Evolutionary conservation across 2,888 invertebrate species (phyloP).

Genomic region (Entomobrya proxima): DNA sequence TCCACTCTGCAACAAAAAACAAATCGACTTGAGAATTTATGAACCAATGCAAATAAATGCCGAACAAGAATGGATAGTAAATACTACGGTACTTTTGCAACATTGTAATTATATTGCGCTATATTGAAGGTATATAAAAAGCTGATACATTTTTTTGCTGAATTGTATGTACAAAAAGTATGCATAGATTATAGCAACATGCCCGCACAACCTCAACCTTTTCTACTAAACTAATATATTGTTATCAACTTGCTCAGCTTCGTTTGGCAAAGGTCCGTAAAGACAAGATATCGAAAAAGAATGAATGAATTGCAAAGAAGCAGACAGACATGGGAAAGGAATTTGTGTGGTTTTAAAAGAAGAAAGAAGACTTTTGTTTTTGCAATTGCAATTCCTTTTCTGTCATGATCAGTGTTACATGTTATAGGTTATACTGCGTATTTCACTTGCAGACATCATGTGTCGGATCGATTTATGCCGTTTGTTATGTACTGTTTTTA

Average conservation of each 20-base stretch:
- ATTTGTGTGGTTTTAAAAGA: not conserved
- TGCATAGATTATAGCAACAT: not conserved
- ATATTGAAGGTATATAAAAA: not conserved
- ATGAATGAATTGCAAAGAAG: not conserved
- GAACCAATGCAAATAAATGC: not conserved
- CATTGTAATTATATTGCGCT: not conserved
- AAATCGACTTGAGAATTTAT: not conserved
- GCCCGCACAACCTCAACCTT: conserved; percentile 10
- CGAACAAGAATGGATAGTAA: not conserved
- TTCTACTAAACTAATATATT: not conserved
- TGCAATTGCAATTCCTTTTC: not conserved
- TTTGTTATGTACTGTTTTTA: no score
- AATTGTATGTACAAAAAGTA: not conserved
- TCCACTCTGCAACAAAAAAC: no score
- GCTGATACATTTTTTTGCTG: not conserved
- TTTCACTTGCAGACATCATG: no score
- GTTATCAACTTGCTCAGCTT: not conserved
- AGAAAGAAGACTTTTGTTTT: not conserved
- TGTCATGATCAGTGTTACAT: no score
- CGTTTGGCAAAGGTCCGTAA: not conserved
- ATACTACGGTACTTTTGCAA: conserved; percentile 11
- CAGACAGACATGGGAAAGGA: conserved; percentile 8
- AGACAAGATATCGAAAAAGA: not conserved
- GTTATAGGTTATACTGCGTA: no score
- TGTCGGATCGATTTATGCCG: no score